Evolutionary conservation across 2,797 vertebrate genomes (phyloP), one percentile per base, ranked within the genome.

Genomic region (Pyrocephalus nanus): DNA sequence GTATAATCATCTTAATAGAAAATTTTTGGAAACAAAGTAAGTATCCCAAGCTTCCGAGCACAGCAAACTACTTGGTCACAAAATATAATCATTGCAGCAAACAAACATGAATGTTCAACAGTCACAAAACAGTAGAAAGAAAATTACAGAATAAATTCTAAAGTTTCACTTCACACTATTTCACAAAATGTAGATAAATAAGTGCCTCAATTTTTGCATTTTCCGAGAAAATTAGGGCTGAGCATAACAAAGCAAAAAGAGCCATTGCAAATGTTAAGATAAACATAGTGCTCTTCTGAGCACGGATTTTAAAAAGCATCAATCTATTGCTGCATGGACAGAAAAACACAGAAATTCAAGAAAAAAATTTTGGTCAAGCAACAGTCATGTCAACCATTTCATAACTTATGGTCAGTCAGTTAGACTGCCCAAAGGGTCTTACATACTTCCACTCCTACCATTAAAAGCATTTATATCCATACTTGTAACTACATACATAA

Each of bases 11-110:
- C 17, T n/a, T 73, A 73, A 70, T 3, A 70, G 55, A 93, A 92
- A 88, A 78, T 36, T 50, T 75, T 69, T 66, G 69, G 18, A 84
- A 95, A 86, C 58, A 84, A 94, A 88, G 29, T 43, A 90, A 87
- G 60, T 53, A 50, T 36, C 34, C 40, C 43, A 88, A 89, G 81
- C 43, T 91, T 71, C 61, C 51, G 57, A 47, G 47, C 54, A 78
- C 4, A 16, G 61, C 14, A 92, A 91, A 86, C n/a, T 66, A 75
- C 3, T 5, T 60, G 48, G 61, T 6, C 53, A 84, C 42, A 87
- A 89, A 92, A 81, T 12, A 75, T 45, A 53, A 71, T 29, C 17
- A 75, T 5, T 60, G 43, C 55, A 91, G 70, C 25, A 64, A 76
- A 70, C 29, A 55, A 10, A 40, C 3, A 7, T 27, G 2, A 91